These are phyloP conservation scores for Gila robusta DNA, from an alignment of 2,797 vertebrate species.

Conservation along the genomic window DNA sequence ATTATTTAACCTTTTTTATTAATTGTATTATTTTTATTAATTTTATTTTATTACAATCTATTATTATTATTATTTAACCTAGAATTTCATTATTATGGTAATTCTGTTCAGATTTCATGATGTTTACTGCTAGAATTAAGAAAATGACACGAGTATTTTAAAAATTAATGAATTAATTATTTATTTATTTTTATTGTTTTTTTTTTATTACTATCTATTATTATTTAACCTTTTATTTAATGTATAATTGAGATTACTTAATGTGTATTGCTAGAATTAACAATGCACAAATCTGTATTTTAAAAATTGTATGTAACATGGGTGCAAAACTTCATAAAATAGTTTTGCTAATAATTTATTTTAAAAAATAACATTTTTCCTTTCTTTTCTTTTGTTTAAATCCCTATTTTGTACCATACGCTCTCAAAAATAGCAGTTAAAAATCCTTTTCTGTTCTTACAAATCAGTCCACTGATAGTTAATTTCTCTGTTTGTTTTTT, in stretches of 20 bases:
- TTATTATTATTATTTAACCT: background rate
- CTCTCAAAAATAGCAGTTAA: background rate
- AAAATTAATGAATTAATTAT: too few species aligned
- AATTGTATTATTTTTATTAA: background rate
- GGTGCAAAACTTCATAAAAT: background rate
- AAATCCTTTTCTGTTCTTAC: background rate
- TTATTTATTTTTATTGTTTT: too few species aligned
- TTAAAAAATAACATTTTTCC: background rate
- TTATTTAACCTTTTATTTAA: too few species aligned
- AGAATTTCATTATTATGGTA: background rate
- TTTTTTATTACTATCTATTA: too few species aligned
- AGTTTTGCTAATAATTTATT: background rate
- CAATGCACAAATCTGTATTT: background rate
- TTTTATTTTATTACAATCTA: background rate
- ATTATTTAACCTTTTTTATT: too few species aligned
- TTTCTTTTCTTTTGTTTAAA: background rate
- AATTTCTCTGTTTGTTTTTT: background rate
- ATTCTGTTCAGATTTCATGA: background rate
- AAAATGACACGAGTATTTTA: too few species aligned
- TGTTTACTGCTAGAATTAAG: background rate
- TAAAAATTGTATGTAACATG: background rate
- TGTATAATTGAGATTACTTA: background rate
- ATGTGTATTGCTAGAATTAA: background rate
- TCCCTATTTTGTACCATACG: background rate
- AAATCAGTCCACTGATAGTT: background rate